phyloP scores from a whole-genome alignment of 1,140 invertebrate species.

The Bombus ignitus region DNA sequence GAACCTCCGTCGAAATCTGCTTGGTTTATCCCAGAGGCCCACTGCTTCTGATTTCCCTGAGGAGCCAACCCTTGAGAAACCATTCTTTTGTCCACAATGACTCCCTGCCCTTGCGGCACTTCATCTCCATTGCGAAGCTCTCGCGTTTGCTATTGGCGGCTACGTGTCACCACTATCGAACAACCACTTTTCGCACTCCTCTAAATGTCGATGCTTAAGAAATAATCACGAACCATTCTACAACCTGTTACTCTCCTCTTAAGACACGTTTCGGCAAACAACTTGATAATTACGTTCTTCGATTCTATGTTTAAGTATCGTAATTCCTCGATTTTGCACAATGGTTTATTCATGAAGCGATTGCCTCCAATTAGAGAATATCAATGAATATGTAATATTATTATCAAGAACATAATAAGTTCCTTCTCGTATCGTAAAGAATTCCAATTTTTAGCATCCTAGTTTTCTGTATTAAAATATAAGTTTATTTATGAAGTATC shows the following conservation, averaged over 20 bases:
- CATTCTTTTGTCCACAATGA: slow-evolving; percentile 81
- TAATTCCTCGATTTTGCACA: no score
- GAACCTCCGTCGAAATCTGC: slow-evolving; percentile 76
- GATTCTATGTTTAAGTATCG: no score
- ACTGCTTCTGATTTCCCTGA: slow-evolving; percentile 81
- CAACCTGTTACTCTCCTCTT: background rate
- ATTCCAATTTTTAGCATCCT: no score
- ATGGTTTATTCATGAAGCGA: no score
- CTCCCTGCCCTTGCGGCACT: slow-evolving; percentile 70
- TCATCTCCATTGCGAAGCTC: slow-evolving; percentile 66
- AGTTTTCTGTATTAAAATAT: no score
- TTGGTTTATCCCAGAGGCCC: slow-evolving; percentile 78
- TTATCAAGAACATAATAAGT: no score
- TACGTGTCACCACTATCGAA: slow-evolving; percentile 21
- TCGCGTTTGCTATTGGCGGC: slow-evolving; percentile 35
- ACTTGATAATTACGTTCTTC: no score
- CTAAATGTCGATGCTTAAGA: background rate
- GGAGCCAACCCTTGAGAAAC: slow-evolving; percentile 80
- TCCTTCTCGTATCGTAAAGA: no score
- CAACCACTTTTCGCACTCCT: background rate
- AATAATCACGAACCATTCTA: background rate
- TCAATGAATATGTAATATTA: no score
- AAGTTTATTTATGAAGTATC: no score
- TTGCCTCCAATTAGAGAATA: no score
- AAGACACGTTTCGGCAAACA: no score